These are phyloP conservation scores for Ceratosolen solmsi DNA, from an alignment of 1,140 invertebrate species.

Conservation along the genomic window DNA sequence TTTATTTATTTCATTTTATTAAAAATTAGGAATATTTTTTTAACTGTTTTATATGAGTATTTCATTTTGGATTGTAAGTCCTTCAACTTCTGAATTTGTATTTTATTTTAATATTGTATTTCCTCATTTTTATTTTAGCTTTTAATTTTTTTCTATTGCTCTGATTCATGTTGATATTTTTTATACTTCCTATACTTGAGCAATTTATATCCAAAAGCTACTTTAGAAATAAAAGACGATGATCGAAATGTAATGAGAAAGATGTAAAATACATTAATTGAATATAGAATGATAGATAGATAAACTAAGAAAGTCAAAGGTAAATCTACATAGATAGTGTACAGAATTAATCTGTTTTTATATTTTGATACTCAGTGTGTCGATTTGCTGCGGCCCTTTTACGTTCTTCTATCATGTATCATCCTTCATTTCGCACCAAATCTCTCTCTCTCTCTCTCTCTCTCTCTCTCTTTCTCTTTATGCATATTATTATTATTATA, in stretches of 20 bases:
- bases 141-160: too few relatives aligned
- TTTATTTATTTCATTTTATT: too few relatives aligned
- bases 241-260: neutral
- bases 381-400: constrained; percentile 53
- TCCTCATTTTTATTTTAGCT: too few relatives aligned
- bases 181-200: too few relatives aligned
- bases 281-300: constrained; percentile 21
- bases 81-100: too few relatives aligned
- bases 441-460: constrained; percentile 30
- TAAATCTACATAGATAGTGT: constrained; percentile 27
- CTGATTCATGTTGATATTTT: too few relatives aligned
- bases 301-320: neutral
- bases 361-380: constrained; percentile 59
- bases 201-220: neutral
- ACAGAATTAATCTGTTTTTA: constrained; percentile 74
- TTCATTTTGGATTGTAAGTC: too few relatives aligned
- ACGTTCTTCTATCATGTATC: constrained; percentile 29
- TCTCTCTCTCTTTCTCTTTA: constrained; percentile 12
- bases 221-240: neutral
- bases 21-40: too few relatives aligned
- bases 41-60: too few relatives aligned
- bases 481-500: constrained; percentile 41
- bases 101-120: too few relatives aligned
- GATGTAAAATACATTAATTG: too few relatives aligned
- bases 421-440: neutral